These are phyloP conservation scores for Epinotia ramella DNA, from an alignment of 2,888 invertebrate species.

Conservation along the genomic window DNA sequence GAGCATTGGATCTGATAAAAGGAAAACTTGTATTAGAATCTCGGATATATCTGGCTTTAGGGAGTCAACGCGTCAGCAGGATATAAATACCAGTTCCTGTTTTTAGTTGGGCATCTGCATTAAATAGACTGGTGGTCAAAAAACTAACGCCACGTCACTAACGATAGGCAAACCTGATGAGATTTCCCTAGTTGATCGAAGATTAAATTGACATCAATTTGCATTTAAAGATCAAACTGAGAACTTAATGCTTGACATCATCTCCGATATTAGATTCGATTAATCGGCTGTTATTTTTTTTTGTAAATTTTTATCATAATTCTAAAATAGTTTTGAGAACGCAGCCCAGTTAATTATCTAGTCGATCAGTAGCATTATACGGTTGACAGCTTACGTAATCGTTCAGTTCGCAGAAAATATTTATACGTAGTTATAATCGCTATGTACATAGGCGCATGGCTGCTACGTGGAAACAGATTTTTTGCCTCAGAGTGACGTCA, in stretches of 20 bases:
- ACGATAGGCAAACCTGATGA: not conserved
- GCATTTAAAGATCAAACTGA: not conserved
- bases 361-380: conserved; percentile 61
- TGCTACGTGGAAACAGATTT: conserved; percentile 69
- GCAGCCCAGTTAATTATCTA: conserved; percentile 47
- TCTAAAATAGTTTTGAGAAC: conserved; percentile 27
- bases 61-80: not conserved
- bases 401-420: conserved; percentile 73
- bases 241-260: conserved; percentile 23
- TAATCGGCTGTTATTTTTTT: conserved; percentile 7
- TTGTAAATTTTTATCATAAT: conserved; percentile 22
- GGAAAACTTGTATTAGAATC: conserved; percentile 29
- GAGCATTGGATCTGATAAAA: conserved; percentile 91
- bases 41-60: not conserved
- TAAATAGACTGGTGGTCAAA: not conserved
- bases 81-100: not conserved
- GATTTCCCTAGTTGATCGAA: not conserved
- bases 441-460: conserved; percentile 62
- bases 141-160: not conserved
- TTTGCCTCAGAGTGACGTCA: conserved; percentile 72
- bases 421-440: conserved; percentile 69
- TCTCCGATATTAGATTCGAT: conserved; percentile 1
- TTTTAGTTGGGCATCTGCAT: not conserved
- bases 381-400: conserved; percentile 73
- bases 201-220: conserved; percentile 6